Percentiles rank a stretch among this genome's conserved stretches.
Conservation (phyloP, 2,113 vertebrate genomes). For the Ellobius talpinus region DNA sequence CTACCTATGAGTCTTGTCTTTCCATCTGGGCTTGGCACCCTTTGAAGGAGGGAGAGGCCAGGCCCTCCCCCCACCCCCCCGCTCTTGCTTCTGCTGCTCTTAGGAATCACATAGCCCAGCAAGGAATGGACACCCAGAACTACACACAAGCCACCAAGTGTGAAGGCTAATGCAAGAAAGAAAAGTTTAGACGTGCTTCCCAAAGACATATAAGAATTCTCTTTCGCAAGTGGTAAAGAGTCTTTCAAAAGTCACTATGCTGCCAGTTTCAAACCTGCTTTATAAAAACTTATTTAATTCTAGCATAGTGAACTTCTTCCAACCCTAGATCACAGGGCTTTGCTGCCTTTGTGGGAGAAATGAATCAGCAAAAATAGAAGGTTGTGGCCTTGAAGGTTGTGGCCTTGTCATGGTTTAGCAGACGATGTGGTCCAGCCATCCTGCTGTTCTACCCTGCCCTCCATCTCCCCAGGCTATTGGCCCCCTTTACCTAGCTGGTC, state of each 20-base stretch:
- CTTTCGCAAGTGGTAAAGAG: not conserved
- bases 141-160: not conserved
- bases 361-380: not conserved
- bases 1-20: not conserved
- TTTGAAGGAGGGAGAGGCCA: not conserved
- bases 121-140: accelerated
- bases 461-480: accelerated
- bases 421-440: accelerated
- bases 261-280: not conserved
- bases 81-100: accelerated
- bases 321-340: not conserved
- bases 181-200: not conserved
- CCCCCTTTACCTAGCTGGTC: accelerated
- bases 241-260: not conserved
- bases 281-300: not conserved
- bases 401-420: not conserved
- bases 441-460: not conserved
- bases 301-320: not conserved
- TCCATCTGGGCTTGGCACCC: not conserved
- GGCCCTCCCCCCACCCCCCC: accelerated
- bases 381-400: accelerated
- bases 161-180: not conserved
- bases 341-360: not conserved
- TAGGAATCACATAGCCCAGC: accelerated
- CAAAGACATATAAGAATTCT: not conserved